These are phyloP conservation scores for Matsumurasca onukii DNA, from an alignment of 1,140 invertebrate genomes.

Conservation along the genomic window DNA sequence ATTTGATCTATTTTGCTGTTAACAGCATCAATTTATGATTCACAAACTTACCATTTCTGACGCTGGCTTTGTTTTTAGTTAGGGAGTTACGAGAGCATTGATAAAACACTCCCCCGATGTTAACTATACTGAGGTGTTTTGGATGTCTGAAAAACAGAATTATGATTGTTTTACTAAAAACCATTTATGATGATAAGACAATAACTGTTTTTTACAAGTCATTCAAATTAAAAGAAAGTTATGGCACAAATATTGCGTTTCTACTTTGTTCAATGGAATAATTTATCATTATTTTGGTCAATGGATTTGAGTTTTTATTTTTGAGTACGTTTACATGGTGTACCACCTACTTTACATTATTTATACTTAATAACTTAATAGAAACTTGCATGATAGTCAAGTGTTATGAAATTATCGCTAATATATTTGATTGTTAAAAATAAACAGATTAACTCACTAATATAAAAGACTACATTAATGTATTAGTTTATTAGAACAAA, in stretches of 20 bases:
- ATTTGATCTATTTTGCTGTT: no score
- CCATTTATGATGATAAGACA: not conserved
- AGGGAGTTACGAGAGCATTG: slow-evolving; percentile 1
- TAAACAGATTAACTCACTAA: not conserved
- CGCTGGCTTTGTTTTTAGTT: slow-evolving; percentile 21
- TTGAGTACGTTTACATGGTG: no score
- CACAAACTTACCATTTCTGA: slow-evolving; percentile 46
- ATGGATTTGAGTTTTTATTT: not conserved
- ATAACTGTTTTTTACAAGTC: not conserved
- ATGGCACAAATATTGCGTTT: no score
- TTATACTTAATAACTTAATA: no score
- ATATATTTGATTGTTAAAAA: no score
- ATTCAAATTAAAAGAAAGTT: not conserved
- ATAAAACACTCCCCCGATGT: slow-evolving; percentile 29
- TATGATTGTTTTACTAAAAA: not conserved
- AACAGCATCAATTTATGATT: no score
- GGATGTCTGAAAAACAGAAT: slow-evolving; percentile 11
- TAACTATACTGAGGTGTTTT: slow-evolving; percentile 6
- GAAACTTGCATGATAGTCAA: no score
- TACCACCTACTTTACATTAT: no score
- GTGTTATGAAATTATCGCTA: no score
- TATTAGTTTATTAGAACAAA: not conserved
- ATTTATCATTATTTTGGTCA: not conserved
- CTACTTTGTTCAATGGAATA: not conserved
- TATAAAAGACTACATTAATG: not conserved